A percentile compares a stretch with the other conserved stretches of the same genome.
Conservation (phyloP, 2,888 invertebrate genomes). For the Anaspis maculata region DNA sequence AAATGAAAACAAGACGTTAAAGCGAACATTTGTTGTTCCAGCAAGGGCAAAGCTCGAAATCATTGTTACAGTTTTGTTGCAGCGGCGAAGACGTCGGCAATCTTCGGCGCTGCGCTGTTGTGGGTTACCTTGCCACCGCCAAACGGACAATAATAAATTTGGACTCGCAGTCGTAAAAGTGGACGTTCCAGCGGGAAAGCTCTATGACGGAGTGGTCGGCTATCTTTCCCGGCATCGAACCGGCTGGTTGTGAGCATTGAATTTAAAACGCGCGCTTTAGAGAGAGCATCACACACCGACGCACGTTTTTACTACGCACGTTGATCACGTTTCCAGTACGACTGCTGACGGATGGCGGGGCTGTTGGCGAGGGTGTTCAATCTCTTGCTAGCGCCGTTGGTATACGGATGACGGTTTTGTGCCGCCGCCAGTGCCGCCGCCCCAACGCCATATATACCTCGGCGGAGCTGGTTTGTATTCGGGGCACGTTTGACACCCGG, state of each 20-base stretch:
- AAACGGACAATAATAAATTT: too few species aligned
- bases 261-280: constrained; percentile 17
- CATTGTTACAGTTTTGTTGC: too few species aligned
- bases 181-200: constrained; percentile 2
- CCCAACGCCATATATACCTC: too few species aligned
- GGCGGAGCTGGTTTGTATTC: constrained; percentile 25
- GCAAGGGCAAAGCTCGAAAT: too few species aligned
- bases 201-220: background rate
- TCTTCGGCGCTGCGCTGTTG: too few species aligned
- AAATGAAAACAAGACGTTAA: too few species aligned
- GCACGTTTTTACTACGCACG: constrained; percentile 10
- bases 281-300: constrained; percentile 1
- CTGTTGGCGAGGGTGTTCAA: background rate
- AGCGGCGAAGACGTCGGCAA: too few species aligned
- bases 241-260: constrained; percentile 12
- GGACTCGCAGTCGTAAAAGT: constrained; percentile 6
- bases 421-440: too few species aligned
- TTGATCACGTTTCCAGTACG: constrained; percentile 9
- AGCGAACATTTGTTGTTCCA: too few species aligned
- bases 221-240: constrained; percentile 14
- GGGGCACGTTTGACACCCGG: constrained; percentile 28
- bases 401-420: too few species aligned
- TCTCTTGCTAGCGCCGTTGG: background rate
- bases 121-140: too few species aligned
- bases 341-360: constrained; percentile 8